Percentiles rank a stretch among this genome's conserved stretches.
Evolutionary conservation across 2,888 invertebrate species (phyloP).

Genomic region (Synanthedon tipuliformis): DNA sequence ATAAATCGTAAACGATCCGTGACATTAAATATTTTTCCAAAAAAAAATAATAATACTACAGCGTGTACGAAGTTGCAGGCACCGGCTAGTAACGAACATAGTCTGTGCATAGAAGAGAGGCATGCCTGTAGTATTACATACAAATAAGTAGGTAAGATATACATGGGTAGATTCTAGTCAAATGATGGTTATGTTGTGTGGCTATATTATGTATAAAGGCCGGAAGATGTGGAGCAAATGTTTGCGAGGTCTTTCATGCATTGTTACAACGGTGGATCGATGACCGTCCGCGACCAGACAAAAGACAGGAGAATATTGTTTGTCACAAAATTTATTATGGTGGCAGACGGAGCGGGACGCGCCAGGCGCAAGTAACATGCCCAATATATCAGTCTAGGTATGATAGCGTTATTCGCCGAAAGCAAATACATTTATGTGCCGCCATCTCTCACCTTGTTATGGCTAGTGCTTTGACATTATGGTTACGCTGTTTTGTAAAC

Average conservation of each 20-base stretch:
- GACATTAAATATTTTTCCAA: too few relatives aligned
- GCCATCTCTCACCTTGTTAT: conserved; percentile 6
- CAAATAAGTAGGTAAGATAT: too few relatives aligned
- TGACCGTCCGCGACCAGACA: conserved; percentile 46
- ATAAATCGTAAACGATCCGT: too few relatives aligned
- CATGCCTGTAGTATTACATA: too few relatives aligned
- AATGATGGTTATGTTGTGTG: not conserved
- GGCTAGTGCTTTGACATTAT: not conserved
- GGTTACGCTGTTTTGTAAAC: too few relatives aligned
- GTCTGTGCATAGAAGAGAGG: too few relatives aligned
- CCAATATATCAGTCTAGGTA: conserved; percentile 38
- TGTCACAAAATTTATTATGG: conserved; percentile 65
- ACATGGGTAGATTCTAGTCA: not conserved
- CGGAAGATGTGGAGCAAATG: conserved; percentile 16
- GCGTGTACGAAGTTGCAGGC: too few relatives aligned
- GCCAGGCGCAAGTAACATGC: conserved; percentile 26
- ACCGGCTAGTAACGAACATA: too few relatives aligned
- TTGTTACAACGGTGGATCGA: conserved; percentile 37
- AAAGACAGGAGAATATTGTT: conserved; percentile 63
- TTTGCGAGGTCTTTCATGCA: conserved; percentile 9
- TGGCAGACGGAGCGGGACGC: conserved; percentile 30
- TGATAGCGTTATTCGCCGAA: conserved; percentile 23
- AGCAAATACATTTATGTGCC: conserved; percentile 48
- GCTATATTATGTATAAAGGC: conserved; percentile 8
- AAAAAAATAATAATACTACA: too few relatives aligned